Evolutionary conservation across 30 jellyfish, hydroid and myxozoan genomes (phyloP).

Genomic region (Sanderia malayensis): DNA sequence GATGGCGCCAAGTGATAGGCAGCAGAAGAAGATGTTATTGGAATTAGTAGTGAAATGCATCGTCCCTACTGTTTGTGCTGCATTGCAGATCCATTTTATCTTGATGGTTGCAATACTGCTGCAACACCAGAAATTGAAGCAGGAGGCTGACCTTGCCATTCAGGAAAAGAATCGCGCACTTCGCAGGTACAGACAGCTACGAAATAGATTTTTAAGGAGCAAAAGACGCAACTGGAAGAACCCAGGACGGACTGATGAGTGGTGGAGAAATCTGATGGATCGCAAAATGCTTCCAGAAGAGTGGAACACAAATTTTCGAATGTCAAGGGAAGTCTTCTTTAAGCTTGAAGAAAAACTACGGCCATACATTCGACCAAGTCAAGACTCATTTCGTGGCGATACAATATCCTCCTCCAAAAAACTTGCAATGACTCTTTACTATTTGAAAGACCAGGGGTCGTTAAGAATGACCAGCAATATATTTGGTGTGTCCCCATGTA

Average conservation of each 20-base stretch:
- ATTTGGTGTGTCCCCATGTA: too few relatives aligned
- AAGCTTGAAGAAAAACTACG: neutral
- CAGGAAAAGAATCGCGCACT: too few relatives aligned
- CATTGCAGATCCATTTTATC: slow-evolving; percentile 6
- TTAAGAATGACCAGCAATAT: too few relatives aligned
- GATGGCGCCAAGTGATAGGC: slow-evolving; percentile 45
- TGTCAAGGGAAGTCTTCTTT: slow-evolving; percentile 29
- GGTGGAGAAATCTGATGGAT: slow-evolving; percentile 11
- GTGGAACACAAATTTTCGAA: slow-evolving; percentile 20
- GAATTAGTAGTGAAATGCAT: slow-evolving; percentile 19
- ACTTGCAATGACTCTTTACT: too few relatives aligned
- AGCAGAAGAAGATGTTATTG: slow-evolving; percentile 8
- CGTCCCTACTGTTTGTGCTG: slow-evolving; percentile 36
- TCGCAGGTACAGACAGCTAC: too few relatives aligned
- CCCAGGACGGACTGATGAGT: slow-evolving; percentile 23
- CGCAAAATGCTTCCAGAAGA: slow-evolving; percentile 19
- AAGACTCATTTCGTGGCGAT: too few relatives aligned
- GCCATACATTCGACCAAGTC: too few relatives aligned
- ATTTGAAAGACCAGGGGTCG: too few relatives aligned
- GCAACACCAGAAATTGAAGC: neutral
- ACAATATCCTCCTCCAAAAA: too few relatives aligned
- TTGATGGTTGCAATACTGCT: slow-evolving; percentile 29
- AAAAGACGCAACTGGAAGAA: too few relatives aligned
- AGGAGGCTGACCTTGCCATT: neutral
- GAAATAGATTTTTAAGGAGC: too few relatives aligned